A percentile compares a stretch with the other conserved stretches of the same genome.
Evolutionary conservation across 2,888 invertebrate species (phyloP).

Genomic region (Cyaniris semiargus): DNA sequence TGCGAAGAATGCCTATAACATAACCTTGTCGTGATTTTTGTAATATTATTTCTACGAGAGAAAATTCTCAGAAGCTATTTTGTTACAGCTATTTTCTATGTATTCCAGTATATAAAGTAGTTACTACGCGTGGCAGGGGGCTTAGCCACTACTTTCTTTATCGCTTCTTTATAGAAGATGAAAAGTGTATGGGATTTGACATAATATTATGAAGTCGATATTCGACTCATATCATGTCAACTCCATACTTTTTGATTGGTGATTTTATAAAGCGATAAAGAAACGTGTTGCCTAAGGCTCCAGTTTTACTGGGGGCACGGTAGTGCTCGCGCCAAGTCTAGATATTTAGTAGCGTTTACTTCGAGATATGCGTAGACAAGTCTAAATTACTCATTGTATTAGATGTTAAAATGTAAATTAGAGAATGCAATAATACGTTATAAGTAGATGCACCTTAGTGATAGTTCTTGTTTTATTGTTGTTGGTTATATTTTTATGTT

Average conservation of each 20-base stretch:
- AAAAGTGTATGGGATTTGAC: no score
- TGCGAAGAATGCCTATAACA: not conserved
- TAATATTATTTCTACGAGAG: slow-evolving; percentile 1
- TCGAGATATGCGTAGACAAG: slow-evolving; percentile 21
- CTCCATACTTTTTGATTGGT: no score
- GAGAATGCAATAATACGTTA: slow-evolving; percentile 75
- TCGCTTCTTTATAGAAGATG: no score
- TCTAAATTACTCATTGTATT: slow-evolving; percentile 54
- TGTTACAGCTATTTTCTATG: slow-evolving; percentile 19
- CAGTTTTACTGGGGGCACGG: not conserved
- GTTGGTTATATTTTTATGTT: slow-evolving; percentile 12
- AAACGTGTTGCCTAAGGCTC: no score
- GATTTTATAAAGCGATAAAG: no score
- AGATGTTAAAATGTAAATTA: slow-evolving; percentile 61
- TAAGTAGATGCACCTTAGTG: slow-evolving; percentile 72
- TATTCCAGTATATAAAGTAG: not conserved
- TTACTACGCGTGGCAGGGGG: not conserved
- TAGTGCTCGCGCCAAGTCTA: not conserved
- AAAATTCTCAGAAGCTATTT: not conserved
- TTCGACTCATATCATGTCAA: no score
- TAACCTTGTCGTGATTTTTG: slow-evolving; percentile 21
- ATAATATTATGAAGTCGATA: no score
- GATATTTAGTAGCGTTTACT: slow-evolving; percentile 20
- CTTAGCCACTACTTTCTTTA: no score
- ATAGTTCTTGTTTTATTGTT: slow-evolving; percentile 47